Conservation (phyloP, 2,797 vertebrate species). For the Lagothrix lagotricha region DNA sequence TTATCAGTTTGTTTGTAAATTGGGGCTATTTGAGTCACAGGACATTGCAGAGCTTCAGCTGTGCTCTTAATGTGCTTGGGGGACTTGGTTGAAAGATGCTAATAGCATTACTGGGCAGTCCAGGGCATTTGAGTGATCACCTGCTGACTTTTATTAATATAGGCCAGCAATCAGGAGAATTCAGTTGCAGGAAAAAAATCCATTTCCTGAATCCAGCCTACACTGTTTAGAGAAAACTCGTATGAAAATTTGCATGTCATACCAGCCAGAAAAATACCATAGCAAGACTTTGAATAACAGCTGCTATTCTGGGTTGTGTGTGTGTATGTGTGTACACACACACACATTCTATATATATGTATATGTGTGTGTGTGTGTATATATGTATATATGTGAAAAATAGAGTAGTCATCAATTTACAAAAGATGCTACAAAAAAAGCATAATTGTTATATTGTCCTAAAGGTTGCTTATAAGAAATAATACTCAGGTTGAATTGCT, state of each 20-base stretch:
- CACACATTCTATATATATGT: not conserved
- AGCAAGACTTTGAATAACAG: not conserved
- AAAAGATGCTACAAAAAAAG: not conserved
- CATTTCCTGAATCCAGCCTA: conserved; percentile 15
- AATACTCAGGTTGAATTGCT: not conserved
- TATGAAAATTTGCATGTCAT: not conserved
- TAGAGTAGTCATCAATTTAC: not conserved
- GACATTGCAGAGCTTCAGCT: not conserved
- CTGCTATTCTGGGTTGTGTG: not conserved
- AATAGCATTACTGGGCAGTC: conserved; percentile 2
- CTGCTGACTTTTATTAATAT: conserved; percentile 41
- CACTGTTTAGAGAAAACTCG: not conserved
- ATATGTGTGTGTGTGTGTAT: not conserved
- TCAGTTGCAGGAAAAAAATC: not conserved
- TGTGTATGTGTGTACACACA: not conserved
- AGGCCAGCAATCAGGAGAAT: not conserved
- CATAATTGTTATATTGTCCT: not conserved
- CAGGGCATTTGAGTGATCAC: not conserved
- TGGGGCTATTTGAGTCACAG: not conserved
- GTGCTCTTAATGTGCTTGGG: not conserved
- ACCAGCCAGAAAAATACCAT: not conserved
- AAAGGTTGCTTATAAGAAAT: not conserved
- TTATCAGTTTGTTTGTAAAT: conserved; percentile 55
- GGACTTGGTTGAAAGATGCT: conserved; percentile 45
- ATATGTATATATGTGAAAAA: not conserved